phyloP scores from a whole-genome alignment of 1,140 invertebrate species.

The Drosophila bocki region DNA sequence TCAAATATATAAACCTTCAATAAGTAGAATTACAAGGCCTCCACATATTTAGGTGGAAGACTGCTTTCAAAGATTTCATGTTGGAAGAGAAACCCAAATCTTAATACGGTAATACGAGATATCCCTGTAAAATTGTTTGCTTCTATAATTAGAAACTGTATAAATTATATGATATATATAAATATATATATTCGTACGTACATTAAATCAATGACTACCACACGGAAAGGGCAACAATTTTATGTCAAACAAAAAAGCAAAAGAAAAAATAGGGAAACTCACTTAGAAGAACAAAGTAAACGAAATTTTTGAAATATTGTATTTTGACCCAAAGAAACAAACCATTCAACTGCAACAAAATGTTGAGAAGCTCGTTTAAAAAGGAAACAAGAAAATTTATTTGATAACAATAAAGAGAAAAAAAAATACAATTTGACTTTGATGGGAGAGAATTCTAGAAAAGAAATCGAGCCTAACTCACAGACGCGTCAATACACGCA shows the following conservation, averaged over 20 bases:
- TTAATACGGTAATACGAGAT: slow-evolving; percentile 28
- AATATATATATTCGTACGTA: slow-evolving; percentile 48
- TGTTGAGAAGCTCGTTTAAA: slow-evolving; percentile 78
- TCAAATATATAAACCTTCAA: slow-evolving; percentile 45
- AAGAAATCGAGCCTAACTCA: neutral
- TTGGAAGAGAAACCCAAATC: slow-evolving; percentile 9
- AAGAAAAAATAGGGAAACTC: slow-evolving; percentile 25
- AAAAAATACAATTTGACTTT: slow-evolving; percentile 24
- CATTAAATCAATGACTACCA: slow-evolving; percentile 31
- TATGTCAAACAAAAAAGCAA: slow-evolving; percentile 36
- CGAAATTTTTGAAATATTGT: slow-evolving; percentile 75
- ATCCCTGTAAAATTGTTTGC: slow-evolving; percentile 70
- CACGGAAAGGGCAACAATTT: slow-evolving; percentile 43
- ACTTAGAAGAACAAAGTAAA: slow-evolving; percentile 60
- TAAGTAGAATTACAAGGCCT: slow-evolving; percentile 42
- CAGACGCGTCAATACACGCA: neutral
- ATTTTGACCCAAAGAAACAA: slow-evolving; percentile 80
- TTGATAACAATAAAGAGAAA: slow-evolving; percentile 77
- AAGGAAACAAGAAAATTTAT: slow-evolving; percentile 61
- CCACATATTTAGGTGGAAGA: slow-evolving; percentile 19
- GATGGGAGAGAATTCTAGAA: neutral
- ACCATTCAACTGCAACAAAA: slow-evolving; percentile 60
- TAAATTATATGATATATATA: slow-evolving; percentile 63
- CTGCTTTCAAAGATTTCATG: slow-evolving; percentile 25
- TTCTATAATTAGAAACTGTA: slow-evolving; percentile 79